Evolutionary conservation across 2,797 vertebrate species (phyloP).

Genomic region (Microchirus variegatus): DNA sequence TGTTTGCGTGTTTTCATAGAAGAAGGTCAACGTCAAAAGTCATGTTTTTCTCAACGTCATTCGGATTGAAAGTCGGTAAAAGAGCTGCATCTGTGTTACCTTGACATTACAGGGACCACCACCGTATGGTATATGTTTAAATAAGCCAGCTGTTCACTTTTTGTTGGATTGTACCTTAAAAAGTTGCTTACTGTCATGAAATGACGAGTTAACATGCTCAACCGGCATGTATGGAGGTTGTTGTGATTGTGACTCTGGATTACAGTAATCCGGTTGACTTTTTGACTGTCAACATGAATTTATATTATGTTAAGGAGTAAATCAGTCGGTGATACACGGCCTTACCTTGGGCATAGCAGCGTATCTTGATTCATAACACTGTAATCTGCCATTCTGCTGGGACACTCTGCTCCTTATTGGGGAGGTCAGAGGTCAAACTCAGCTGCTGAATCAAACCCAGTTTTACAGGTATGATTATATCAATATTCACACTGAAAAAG

Average conservation of each 20-base stretch:
- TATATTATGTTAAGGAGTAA: background rate
- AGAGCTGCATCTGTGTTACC: background rate
- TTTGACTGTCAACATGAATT: background rate
- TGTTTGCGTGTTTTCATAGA: background rate
- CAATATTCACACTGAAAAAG: too few species aligned
- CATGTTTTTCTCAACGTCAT: background rate
- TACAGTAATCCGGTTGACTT: slow-evolving; percentile 12
- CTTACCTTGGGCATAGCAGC: background rate
- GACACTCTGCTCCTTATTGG: background rate
- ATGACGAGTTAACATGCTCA: too few species aligned
- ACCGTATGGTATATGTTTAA: too few species aligned
- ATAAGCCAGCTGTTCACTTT: too few species aligned
- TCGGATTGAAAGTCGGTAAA: slow-evolving; percentile 9
- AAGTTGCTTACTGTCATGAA: too few species aligned
- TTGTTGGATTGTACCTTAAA: too few species aligned
- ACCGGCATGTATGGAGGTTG: too few species aligned
- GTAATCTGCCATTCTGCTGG: background rate
- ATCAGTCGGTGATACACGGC: background rate
- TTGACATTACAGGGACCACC: background rate
- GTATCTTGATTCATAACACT: background rate
- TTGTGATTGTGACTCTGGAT: slow-evolving; percentile 7
- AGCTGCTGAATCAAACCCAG: background rate
- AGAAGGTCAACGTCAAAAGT: background rate
- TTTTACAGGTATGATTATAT: too few species aligned
- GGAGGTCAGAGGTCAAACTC: slow-evolving; percentile 37